Percentiles rank a stretch among this genome's conserved stretches.
phyloP scores from a whole-genome alignment of 2,113 vertebrate species.

The Anhinga rufa region DNA sequence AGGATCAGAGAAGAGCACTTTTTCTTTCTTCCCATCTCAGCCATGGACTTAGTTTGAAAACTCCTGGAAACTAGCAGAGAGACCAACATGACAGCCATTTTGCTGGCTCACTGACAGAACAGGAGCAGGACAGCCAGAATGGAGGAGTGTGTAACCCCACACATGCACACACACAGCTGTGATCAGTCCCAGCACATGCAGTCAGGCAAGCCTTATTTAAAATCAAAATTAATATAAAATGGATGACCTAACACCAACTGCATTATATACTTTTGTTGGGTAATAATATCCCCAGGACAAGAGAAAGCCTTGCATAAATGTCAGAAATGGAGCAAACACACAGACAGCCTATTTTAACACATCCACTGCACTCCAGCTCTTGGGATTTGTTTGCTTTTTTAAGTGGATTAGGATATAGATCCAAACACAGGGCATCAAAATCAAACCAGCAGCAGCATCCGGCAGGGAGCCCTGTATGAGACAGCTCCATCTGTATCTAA shows the following conservation, averaged over 20 bases:
- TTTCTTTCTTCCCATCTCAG: background rate
- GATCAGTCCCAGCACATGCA: background rate
- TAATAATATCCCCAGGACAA: background rate
- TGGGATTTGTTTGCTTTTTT: background rate
- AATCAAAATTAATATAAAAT: background rate
- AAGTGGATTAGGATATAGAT: background rate
- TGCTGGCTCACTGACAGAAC: background rate
- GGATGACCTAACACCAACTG: background rate
- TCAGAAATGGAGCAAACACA: background rate
- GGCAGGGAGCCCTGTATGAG: background rate
- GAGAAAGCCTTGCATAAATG: background rate
- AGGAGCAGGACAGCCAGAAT: background rate
- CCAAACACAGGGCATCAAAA: slow-evolving; percentile 1
- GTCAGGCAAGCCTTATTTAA: background rate
- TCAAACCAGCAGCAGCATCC: background rate
- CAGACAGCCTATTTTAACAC: background rate
- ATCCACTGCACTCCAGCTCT: background rate
- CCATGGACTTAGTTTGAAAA: background rate
- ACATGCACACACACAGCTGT: background rate
- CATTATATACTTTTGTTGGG: background rate
- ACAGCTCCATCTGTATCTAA: background rate
- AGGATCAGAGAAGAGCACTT: background rate
- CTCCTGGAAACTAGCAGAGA: background rate
- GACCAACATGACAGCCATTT: background rate
- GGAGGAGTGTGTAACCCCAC: background rate